Evolutionary conservation across 2,888 invertebrate genomes (phyloP).

Genomic region (Cosmia trapezina): DNA sequence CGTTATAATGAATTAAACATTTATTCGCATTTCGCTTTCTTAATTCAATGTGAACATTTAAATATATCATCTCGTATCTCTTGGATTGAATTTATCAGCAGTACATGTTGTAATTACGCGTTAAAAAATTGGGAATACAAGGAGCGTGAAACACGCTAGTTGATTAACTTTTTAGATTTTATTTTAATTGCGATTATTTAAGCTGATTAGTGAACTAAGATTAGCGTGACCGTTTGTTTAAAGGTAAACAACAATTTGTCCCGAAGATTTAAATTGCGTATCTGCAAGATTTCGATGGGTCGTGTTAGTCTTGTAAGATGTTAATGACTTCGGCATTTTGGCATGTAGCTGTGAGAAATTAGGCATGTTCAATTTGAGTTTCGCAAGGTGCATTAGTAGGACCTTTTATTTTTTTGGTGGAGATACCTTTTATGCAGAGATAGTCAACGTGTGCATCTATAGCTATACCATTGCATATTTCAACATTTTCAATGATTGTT

Average conservation of each 20-base stretch:
- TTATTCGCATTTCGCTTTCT: constrained; percentile 63
- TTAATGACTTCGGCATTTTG: constrained; percentile 39
- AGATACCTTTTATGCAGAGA: background rate
- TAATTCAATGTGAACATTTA: constrained; percentile 47
- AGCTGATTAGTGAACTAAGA: constrained; percentile 29
- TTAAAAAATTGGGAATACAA: constrained; percentile 49
- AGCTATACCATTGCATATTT: constrained; percentile 4
- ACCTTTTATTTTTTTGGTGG: constrained; percentile 5
- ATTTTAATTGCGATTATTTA: constrained; percentile 37
- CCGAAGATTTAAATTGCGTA: constrained; percentile 13
- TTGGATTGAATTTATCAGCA: constrained; percentile 41
- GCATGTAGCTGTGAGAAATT: constrained; percentile 28
- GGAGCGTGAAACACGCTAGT: constrained; percentile 55
- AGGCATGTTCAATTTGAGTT: constrained; percentile 33
- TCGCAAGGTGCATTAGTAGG: constrained; percentile 4
- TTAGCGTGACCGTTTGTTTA: constrained; percentile 44
- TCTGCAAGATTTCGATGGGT: constrained; percentile 5
- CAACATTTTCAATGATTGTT: constrained; percentile 13
- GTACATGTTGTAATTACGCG: constrained; percentile 17
- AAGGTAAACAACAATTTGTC: constrained; percentile 34
- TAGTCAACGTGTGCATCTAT: background rate
- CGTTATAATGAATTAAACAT: constrained; percentile 62
- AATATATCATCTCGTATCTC: constrained; percentile 39
- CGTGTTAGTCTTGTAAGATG: constrained; percentile 24
- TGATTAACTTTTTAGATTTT: constrained; percentile 20